Evolutionary conservation across 2,113 vertebrate genomes (phyloP).

Genomic region (Alosa alosa): DNA sequence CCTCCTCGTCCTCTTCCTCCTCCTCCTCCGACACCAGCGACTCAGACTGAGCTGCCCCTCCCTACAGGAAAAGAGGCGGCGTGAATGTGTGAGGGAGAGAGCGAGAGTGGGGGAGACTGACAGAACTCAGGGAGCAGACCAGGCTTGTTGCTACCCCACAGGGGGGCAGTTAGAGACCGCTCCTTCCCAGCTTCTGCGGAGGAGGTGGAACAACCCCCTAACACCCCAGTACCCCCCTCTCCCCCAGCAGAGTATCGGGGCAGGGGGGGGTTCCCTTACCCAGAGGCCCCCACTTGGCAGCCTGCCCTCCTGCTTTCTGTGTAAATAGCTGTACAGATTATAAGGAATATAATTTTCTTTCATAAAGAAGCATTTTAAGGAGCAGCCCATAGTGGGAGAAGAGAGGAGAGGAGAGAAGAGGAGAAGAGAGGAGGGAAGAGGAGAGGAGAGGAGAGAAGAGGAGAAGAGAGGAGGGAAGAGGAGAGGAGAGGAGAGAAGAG

Average conservation of each 20-base stretch:
- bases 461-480: slow-evolving; percentile 26
- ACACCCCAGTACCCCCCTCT: neutral
- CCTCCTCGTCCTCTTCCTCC: slow-evolving; percentile 74
- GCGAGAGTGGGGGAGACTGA: neutral
- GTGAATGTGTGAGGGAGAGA: neutral
- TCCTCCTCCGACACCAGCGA: slow-evolving; percentile 92
- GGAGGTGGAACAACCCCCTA: neutral
- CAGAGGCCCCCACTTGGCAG: slow-evolving; percentile 8
- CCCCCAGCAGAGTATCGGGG: neutral
- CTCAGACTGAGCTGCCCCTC: slow-evolving; percentile 74
- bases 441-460: neutral
- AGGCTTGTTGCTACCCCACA: slow-evolving; percentile 41
- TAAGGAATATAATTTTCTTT: slow-evolving; percentile 69
- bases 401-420: slow-evolving; percentile 37
- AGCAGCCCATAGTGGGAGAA: slow-evolving; percentile 67
- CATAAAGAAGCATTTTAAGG: slow-evolving; percentile 79
- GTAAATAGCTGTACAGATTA: slow-evolving; percentile 69
- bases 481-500: slow-evolving; percentile 37
- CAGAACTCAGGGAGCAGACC: slow-evolving; percentile 62
- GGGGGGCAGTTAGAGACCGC: neutral
- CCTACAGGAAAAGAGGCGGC: neutral
- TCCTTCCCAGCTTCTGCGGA: neutral
- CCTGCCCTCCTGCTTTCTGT: slow-evolving; percentile 48
- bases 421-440: neutral
- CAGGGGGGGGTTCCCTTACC: neutral